Base-by-base conservation (phyloP, 30 jellyfish, hydroid and myxozoan species). In the Cassiopea andromeda region DNA sequence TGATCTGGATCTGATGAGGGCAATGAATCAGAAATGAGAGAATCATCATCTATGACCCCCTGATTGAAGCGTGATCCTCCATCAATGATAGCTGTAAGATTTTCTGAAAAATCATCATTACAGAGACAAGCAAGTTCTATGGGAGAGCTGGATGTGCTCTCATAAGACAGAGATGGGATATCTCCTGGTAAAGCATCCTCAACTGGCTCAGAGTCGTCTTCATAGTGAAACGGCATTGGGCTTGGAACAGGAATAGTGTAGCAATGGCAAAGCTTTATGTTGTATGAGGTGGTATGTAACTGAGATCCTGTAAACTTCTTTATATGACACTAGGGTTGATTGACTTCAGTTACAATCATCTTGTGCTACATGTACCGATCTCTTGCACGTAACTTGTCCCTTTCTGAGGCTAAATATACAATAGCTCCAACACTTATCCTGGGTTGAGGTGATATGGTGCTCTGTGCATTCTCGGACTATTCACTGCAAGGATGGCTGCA, bases 311-410 rank as follows among this genome's bases (percentile, higher is more conserved):
- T 27, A 27, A 27, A 27, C 38, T 27, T 27, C 38, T 27, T 27
- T 27, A 27, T 27, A 27, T 27, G 38, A 27, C 38, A 27, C 38
- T 27, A 27, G 38, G 38, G 38, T 27, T 27, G 38, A 27, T 27
- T 0, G 38, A 27, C 38, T 3, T 54, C 38, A 27, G 38, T 27
- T 27, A 27, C 87, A 16, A 77, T 27, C 38, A 27, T 27, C 38
- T 27, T 27, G 38, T 27, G 38, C 38, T 27, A 27, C 38, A 27
- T 67, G 61, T 77, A 77, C 6, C 87, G 72, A 7, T 9, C 47
- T 44, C 87, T 17, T 48, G 87, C 72, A 12, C 48, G n/a, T 17
- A 68, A 44, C 72, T 77, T 77, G 73, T 77, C 16, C n/a, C 44
- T 46, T 13, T 77, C 87, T 16, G 72, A 13, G 45, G 49, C 19